Conservation (phyloP, 2,888 invertebrate species). For the Dione juno region DNA sequence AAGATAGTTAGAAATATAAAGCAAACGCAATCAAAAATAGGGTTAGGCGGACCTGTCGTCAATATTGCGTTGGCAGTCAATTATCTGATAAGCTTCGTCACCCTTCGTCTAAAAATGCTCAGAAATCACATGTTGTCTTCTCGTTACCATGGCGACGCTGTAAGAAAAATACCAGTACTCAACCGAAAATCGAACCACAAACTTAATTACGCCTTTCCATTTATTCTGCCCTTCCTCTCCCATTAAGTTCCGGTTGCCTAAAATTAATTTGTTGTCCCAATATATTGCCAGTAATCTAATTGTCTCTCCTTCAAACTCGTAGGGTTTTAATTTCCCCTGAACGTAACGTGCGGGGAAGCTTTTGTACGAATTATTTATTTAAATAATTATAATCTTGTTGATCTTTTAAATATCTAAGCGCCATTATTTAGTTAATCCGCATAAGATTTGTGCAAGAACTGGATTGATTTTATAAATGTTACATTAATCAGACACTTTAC, state of each 20-base stretch:
- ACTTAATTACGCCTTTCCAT: conserved; percentile 60
- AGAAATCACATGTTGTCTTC: conserved; percentile 51
- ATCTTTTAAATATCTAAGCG: not conserved
- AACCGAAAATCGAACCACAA: conserved; percentile 55
- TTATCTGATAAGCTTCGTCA: conserved; percentile 75
- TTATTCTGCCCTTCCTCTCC: conserved; percentile 48
- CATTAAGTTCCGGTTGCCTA: conserved; percentile 51
- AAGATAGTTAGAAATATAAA: not conserved
- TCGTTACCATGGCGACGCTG: conserved; percentile 58
- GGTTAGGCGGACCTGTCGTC: conserved; percentile 32
- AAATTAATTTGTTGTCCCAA: conserved; percentile 66
- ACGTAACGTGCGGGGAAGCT: conserved; percentile 33
- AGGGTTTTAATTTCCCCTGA: conserved; percentile 50
- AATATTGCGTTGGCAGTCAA: conserved; percentile 57
- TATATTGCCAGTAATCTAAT: conserved; percentile 63
- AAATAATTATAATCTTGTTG: not conserved
- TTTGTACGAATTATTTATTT: conserved; percentile 38
- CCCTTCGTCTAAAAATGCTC: conserved; percentile 48
- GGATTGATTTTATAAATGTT: no score
- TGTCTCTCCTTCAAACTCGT: conserved; percentile 60
- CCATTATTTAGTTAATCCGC: not conserved
- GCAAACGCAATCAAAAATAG: conserved; percentile 29
- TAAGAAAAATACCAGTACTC: conserved; percentile 53
- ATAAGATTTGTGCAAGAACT: not conserved
- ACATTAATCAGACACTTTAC: no score